Evolutionary conservation across 2,113 vertebrate species (phyloP), one percentile per base, ranked within the genome.

Genomic region (Okapia johnstoni): DNA sequence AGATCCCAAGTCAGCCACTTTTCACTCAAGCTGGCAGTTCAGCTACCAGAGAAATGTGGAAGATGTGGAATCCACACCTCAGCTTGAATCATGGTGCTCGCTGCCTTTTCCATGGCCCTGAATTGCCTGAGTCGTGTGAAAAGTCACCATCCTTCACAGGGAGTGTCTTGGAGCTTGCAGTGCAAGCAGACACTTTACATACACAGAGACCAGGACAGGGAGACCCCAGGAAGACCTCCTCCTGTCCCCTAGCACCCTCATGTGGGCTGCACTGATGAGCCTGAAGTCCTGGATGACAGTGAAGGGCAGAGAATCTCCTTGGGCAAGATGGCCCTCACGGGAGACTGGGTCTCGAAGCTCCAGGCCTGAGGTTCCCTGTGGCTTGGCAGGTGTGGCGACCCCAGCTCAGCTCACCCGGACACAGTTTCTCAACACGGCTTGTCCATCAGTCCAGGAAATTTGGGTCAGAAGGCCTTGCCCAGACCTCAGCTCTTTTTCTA

Each of bases 361-460:
- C n/a, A 92, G 63, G 50, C 63, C 46, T 7, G 3, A 30, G 46
- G 83, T 26, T 96, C 66, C 55, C 85, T 25, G 30, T 58, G 70
- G 81, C 83, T 61, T 33, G 23, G 30, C 46, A 83, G 66, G 86
- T 54, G 77, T 81, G 89, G 50, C 36, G 58, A 58, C 23, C 9
- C 21, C 43, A 55, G 58, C 40, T 85, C 36, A 40, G 40, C 70
- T 88, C 80, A 79, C 66, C 55, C 10, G 19, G 57, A 63, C 80
- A 63, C 40, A 85, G 36, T 96, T 96, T 89, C 95, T 92, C 92
- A 96, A 88, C n/a, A 25, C 2, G 10, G 54, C 30, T 57, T 94
- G 83, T 83, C 94, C 58, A 28, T 93, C 79, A 88, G 84, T 60
- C 61, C 19, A 92, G 60, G 85, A 94, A 93, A 97, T 95, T 77